Conservation (phyloP, 2,888 invertebrate genomes). For the Lepidocyrtinus sp. region DNA sequence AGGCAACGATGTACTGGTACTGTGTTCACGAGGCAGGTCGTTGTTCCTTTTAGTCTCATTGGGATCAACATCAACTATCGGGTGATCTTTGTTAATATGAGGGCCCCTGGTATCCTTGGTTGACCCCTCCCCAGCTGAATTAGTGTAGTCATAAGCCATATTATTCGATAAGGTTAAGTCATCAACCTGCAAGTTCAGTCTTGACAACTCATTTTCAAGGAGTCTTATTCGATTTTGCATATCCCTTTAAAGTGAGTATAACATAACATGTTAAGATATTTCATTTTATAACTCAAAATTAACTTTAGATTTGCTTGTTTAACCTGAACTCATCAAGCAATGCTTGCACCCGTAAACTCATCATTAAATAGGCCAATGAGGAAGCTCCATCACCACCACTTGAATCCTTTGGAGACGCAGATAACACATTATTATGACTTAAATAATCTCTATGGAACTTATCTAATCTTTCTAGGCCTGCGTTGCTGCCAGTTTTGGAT, state of each 20-base stretch:
- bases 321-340: slow-evolving; percentile 42
- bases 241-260: slow-evolving; percentile 12
- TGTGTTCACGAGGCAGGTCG: background rate
- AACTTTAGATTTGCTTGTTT: background rate
- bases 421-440: slow-evolving; percentile 33
- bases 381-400: slow-evolving; percentile 14
- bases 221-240: slow-evolving; percentile 45
- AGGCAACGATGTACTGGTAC: background rate
- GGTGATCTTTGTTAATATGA: background rate
- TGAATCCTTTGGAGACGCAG: background rate
- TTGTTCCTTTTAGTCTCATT: background rate
- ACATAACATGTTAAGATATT: background rate
- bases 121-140: too few species aligned
- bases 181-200: slow-evolving; percentile 38
- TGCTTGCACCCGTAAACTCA: slow-evolving; percentile 32
- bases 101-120: too few species aligned
- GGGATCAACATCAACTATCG: background rate
- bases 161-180: slow-evolving; percentile 21
- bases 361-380: slow-evolving; percentile 18
- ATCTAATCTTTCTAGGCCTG: slow-evolving; percentile 11
- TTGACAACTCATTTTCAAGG: slow-evolving; percentile 39
- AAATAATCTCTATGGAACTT: slow-evolving; percentile 29
- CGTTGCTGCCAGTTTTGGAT: background rate
- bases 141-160: slow-evolving; percentile 29
- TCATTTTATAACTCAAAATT: background rate